A percentile compares a stretch with the other conserved stretches of the same genome.
phyloP scores from a whole-genome alignment of 1,140 invertebrate species.

The Rhopalosiphum padi region DNA sequence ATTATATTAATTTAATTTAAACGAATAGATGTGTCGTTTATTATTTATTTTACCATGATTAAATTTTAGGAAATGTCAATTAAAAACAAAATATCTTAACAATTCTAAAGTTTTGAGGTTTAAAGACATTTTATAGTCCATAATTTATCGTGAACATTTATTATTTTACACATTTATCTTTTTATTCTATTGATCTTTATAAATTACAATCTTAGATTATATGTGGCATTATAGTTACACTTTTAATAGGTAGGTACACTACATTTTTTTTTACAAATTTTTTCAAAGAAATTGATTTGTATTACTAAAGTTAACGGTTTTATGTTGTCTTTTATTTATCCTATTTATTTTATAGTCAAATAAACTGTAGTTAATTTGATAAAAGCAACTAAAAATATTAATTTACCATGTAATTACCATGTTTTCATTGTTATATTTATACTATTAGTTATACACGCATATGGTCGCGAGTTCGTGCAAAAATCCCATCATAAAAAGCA shows the following conservation, averaged over 20 bases:
- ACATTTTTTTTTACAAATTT: background rate
- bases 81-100: background rate
- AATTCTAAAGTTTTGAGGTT: background rate
- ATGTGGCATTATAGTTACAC: background rate
- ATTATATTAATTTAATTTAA: background rate
- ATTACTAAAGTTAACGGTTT: background rate
- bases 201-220: background rate
- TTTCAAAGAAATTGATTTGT: background rate
- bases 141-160: background rate
- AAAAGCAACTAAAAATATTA: no score
- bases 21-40: background rate
- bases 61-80: background rate
- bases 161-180: background rate
- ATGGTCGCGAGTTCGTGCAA: no score
- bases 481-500: no score
- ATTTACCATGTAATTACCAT: background rate
- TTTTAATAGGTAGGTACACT: background rate
- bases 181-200: background rate
- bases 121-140: background rate
- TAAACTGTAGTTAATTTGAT: no score
- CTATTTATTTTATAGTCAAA: no score
- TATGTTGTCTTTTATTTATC: background rate
- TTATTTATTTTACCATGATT: background rate
- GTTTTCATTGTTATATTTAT: background rate
- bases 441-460: no score